Evolutionary conservation across 2,888 invertebrate genomes (phyloP), one percentile per base, ranked within the genome.

Genomic region (Drosophila fungiperda): DNA sequence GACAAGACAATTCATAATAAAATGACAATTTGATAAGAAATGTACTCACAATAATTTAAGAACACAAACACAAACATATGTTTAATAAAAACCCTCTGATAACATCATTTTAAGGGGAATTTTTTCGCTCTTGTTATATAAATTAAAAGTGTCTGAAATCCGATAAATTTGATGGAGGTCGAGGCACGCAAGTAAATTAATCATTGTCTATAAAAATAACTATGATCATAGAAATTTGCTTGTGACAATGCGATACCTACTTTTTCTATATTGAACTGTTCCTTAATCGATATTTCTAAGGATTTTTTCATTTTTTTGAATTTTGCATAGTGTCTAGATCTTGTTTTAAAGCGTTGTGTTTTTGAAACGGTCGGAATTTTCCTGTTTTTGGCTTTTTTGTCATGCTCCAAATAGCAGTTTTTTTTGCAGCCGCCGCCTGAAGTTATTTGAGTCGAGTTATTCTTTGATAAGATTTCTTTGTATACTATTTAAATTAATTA

Each of bases 31-130:
- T n/a, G 58, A 71, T 60, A 52, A 52, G 29, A 36, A 7, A 42
- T 23, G 3, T 54, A 15, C 9, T 42, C 23, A 32, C 3, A 32
- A 32, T 11, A 38, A 32, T 20, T 40, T 2, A n/a, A 55, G n/a
- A n/a, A 40, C n/a, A 36, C 3, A 23, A 15, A 17, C 20, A 35
- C 15, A 29, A 6, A 36, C 6, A 15, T 3, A 2, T 50, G 20
- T 62, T 71, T 61, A 35, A 15, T 36, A 50, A 71, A 76, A 11
- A 4, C 9, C 0, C 4, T 5, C 54, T 12, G 75, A 75, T 75
- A 62, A 67, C 62, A 57, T 36, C 36, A 36, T 32, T 12, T 12
- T 33, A 1, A 0, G 38, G 20, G 26, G 50, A 17, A 17, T 35
- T 60, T 54, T 59, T 42, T 5, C 5, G 40, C 11, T 20, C 20